A percentile compares a stretch with the other conserved stretches of the same genome.
Conservation (phyloP, 2,113 vertebrate species). For the Coreoperca whiteheadi region DNA sequence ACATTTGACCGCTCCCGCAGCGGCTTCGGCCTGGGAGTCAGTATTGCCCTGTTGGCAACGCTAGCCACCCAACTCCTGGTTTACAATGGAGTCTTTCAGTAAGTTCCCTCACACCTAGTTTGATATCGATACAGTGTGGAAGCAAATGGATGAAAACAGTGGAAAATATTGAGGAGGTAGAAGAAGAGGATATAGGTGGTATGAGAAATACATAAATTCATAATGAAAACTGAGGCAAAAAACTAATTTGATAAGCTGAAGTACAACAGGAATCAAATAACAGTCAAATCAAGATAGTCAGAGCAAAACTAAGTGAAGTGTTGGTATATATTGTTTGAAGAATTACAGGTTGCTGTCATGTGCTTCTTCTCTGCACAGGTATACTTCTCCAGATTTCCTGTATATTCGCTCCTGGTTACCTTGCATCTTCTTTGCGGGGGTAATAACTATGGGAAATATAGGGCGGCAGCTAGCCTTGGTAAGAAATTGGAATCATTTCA, state of each 20-base stretch:
- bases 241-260: neutral
- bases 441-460: slow-evolving; percentile 98
- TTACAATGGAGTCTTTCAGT: slow-evolving; percentile 97
- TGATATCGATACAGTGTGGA: neutral
- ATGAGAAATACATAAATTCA: neutral
- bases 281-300: neutral
- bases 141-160: neutral
- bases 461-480: slow-evolving; percentile 96
- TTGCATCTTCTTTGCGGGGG: slow-evolving; percentile 98
- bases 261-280: neutral
- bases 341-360: neutral
- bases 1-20: slow-evolving; percentile 95
- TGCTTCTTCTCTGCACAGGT: slow-evolving; percentile 79
- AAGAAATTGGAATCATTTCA: slow-evolving; percentile 52
- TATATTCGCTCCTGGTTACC: slow-evolving; percentile 98
- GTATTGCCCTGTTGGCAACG: slow-evolving; percentile 92
- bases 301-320: neutral
- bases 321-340: neutral
- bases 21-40: slow-evolving; percentile 93
- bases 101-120: slow-evolving; percentile 72
- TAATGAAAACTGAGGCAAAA: no score
- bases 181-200: neutral
- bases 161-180: neutral
- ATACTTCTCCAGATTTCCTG: slow-evolving; percentile 95
- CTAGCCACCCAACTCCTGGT: slow-evolving; percentile 93